A percentile compares a stretch with the other conserved stretches of the same genome.
Evolutionary conservation across 2,888 invertebrate species (phyloP).

Genomic region (Amblyteles armatorius): DNA sequence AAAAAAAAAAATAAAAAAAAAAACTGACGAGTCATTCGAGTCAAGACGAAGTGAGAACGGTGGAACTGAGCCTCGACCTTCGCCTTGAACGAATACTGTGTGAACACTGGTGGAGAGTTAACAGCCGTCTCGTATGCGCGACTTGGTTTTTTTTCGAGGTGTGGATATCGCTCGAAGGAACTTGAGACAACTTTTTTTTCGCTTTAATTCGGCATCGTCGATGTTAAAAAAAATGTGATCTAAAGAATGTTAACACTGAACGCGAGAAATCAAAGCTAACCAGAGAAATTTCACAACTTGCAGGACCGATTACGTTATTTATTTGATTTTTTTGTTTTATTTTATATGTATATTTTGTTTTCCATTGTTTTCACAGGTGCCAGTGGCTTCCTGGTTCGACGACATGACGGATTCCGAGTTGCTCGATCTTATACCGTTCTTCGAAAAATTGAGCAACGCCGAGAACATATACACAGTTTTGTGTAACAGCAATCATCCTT

Average conservation of each 20-base stretch:
- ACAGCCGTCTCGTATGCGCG: slow-evolving; percentile 41
- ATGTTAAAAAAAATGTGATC: neutral
- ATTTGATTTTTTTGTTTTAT: neutral
- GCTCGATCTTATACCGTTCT: slow-evolving; percentile 98
- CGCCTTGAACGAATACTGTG: slow-evolving; percentile 47
- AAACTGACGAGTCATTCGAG: slow-evolving; percentile 57
- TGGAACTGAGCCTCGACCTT: slow-evolving; percentile 55
- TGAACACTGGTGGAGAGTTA: neutral
- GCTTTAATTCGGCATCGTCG: neutral
- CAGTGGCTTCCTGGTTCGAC: slow-evolving; percentile 99
- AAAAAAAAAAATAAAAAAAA: slow-evolving; percentile 40
- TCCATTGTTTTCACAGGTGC: slow-evolving; percentile 89
- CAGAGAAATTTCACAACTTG: neutral
- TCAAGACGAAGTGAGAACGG: slow-evolving; percentile 48
- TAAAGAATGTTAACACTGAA: neutral
- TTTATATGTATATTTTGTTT: neutral
- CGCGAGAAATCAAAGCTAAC: neutral
- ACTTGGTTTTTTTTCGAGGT: slow-evolving; percentile 28
- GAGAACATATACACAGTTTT: slow-evolving; percentile 98
- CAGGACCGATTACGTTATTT: neutral
- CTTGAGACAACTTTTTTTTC: slow-evolving; percentile 10
- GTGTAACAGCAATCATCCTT: slow-evolving; percentile 96
- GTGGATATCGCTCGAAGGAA: slow-evolving; percentile 2
- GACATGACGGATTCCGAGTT: slow-evolving; percentile 99
- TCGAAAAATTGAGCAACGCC: slow-evolving; percentile 98